Evolutionary conservation across 2,113 vertebrate genomes (phyloP).

Genomic region (Sphaerodactylus townsendi): DNA sequence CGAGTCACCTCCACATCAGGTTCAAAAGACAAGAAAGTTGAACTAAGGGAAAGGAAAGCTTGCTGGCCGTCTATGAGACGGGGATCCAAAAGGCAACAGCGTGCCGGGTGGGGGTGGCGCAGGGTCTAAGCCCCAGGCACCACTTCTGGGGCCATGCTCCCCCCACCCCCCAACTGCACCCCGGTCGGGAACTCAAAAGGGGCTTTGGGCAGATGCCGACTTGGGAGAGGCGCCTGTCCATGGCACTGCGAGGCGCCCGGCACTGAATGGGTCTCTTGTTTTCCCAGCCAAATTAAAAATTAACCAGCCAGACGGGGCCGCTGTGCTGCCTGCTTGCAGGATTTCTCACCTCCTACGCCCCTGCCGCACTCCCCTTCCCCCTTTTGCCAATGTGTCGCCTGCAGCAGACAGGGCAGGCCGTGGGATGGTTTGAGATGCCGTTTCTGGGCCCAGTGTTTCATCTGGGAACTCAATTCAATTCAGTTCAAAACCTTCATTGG

Average conservation of each 20-base stretch:
- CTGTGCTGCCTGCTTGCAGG: neutral
- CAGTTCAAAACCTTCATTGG: too few species aligned
- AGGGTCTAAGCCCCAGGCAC: too few species aligned
- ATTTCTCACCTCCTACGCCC: constrained; percentile 16
- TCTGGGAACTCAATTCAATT: too few species aligned
- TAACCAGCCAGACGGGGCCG: neutral
- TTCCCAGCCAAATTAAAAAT: neutral
- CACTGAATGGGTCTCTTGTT: neutral
- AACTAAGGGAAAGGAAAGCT: neutral
- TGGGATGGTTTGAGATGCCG: neutral
- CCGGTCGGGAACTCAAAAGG: neutral
- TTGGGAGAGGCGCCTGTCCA: neutral
- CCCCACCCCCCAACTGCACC: too few species aligned
- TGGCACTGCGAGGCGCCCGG: neutral
- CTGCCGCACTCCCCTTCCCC: neutral
- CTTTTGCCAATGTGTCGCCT: neutral
- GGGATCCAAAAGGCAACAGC: too few species aligned
- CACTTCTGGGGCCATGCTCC: too few species aligned
- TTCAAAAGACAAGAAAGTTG: neutral
- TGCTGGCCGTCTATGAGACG: neutral
- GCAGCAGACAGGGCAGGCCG: neutral
- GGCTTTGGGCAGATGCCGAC: too few species aligned
- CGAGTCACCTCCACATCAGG: neutral
- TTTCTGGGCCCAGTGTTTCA: neutral
- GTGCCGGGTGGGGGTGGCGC: too few species aligned